These are phyloP conservation scores for Mimachlamys varia DNA, from an alignment of 2,888 invertebrate species.

Conservation along the genomic window DNA sequence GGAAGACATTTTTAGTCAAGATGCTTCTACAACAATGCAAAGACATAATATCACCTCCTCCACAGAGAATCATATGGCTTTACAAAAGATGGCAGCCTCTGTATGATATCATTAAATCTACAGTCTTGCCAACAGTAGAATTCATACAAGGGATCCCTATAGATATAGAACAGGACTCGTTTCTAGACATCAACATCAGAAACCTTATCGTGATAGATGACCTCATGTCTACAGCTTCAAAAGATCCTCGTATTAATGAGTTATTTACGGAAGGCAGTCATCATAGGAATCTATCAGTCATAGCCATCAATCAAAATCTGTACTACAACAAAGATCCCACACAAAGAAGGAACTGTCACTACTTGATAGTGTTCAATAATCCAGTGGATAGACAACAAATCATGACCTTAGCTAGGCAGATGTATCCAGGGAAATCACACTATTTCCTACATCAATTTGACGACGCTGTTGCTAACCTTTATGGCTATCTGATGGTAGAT, in stretches of 20 bases:
- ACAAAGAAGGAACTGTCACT: slow-evolving; percentile 49
- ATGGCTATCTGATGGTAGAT: slow-evolving; percentile 49
- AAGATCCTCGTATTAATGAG: slow-evolving; percentile 38
- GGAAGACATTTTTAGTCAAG: too few species aligned
- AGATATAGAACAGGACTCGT: too few species aligned
- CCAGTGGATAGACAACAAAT: slow-evolving; percentile 49
- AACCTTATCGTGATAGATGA: too few species aligned
- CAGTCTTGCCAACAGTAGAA: too few species aligned
- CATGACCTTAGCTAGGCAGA: slow-evolving; percentile 52
- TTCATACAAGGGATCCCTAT: too few species aligned
- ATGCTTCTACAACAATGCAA: too few species aligned
- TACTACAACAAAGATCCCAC: slow-evolving; percentile 46
- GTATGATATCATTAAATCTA: too few species aligned
- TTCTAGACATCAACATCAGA: too few species aligned
- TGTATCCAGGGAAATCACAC: slow-evolving; percentile 48
- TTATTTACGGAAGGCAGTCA: slow-evolving; percentile 48
- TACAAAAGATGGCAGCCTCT: too few species aligned
- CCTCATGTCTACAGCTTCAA: slow-evolving; percentile 43
- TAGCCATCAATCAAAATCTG: slow-evolving; percentile 43
- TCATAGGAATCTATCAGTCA: slow-evolving; percentile 43
- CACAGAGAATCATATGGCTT: too few species aligned
- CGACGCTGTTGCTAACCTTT: slow-evolving; percentile 40
- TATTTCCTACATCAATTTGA: slow-evolving; percentile 41
- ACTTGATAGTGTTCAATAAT: slow-evolving; percentile 48
- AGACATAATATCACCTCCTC: too few species aligned